Evolutionary conservation across 2,888 invertebrate genomes (phyloP).

Genomic region (Perithous albicinctus): DNA sequence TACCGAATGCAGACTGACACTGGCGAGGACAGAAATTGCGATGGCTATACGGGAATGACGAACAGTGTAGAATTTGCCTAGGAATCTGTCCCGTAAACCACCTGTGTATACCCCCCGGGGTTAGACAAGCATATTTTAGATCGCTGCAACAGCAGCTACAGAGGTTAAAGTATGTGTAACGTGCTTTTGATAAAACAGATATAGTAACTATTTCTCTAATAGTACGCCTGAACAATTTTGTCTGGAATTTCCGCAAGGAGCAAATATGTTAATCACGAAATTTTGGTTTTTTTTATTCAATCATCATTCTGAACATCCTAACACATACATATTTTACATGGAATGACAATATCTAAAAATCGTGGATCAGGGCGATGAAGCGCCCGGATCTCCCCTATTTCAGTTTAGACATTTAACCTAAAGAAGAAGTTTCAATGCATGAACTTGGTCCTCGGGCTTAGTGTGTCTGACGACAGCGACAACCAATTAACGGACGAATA

Average conservation of each 20-base stretch:
- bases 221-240: constrained; percentile 16
- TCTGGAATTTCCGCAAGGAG: constrained; percentile 18
- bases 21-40: constrained; percentile 4
- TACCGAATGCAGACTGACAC: constrained; percentile 11
- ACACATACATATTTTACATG: too few relatives aligned
- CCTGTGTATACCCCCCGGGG: constrained; percentile 22
- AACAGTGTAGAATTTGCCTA: constrained; percentile 10
- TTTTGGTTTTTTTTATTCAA: neutral
- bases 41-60: neutral
- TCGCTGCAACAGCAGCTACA: neutral
- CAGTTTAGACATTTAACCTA: too few relatives aligned
- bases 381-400: too few relatives aligned
- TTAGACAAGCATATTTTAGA: constrained; percentile 35
- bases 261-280: constrained; percentile 1
- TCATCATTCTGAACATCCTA: too few relatives aligned
- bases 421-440: too few relatives aligned
- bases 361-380: too few relatives aligned
- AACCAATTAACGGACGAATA: too few relatives aligned
- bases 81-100: neutral
- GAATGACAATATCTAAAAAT: too few relatives aligned
- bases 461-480: too few relatives aligned
- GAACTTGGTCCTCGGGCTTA: too few relatives aligned
- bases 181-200: constrained; percentile 27
- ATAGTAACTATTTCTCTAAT: constrained; percentile 18
- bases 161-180: constrained; percentile 26